These are phyloP conservation scores for Saturnia japonica DNA, from an alignment of 2,888 invertebrate genomes.

Conservation along the genomic window DNA sequence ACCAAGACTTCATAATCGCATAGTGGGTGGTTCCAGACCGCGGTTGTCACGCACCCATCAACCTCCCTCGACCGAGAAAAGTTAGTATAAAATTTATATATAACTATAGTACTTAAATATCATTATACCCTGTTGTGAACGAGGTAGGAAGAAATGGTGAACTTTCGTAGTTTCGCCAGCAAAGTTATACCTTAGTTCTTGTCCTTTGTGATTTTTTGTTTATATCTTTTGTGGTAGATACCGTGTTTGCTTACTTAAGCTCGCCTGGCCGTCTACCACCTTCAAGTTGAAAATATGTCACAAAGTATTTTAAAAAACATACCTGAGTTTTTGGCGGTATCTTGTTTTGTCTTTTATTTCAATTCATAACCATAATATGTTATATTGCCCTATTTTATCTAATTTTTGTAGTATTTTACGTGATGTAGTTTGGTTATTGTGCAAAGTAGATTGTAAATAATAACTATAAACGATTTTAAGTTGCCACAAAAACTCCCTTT, in stretches of 20 bases:
- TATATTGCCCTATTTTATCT: too few relatives aligned
- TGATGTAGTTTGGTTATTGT: too few relatives aligned
- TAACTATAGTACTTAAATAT: conserved; percentile 10
- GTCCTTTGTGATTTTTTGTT: background rate
- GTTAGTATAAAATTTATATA: conserved; percentile 10
- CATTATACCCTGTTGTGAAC: background rate
- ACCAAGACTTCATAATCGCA: conserved; percentile 1
- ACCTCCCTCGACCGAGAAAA: conserved; percentile 12
- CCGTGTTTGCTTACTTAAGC: background rate
- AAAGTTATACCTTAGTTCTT: too few relatives aligned
- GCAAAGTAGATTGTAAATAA: too few relatives aligned
- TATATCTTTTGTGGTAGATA: background rate
- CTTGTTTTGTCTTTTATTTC: too few relatives aligned
- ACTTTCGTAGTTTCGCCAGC: background rate
- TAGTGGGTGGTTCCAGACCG: conserved; percentile 10
- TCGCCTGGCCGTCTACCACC: background rate
- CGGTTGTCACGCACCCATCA: conserved; percentile 9
- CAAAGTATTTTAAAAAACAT: background rate
- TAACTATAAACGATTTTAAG: too few relatives aligned
- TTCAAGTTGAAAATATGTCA: background rate
- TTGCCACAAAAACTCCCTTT: too few relatives aligned
- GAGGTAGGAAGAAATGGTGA: background rate
- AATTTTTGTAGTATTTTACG: too few relatives aligned
- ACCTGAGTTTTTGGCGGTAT: too few relatives aligned
- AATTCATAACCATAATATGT: too few relatives aligned